Conservation (phyloP, 2,888 invertebrate species). For the Diarsia rubi region DNA sequence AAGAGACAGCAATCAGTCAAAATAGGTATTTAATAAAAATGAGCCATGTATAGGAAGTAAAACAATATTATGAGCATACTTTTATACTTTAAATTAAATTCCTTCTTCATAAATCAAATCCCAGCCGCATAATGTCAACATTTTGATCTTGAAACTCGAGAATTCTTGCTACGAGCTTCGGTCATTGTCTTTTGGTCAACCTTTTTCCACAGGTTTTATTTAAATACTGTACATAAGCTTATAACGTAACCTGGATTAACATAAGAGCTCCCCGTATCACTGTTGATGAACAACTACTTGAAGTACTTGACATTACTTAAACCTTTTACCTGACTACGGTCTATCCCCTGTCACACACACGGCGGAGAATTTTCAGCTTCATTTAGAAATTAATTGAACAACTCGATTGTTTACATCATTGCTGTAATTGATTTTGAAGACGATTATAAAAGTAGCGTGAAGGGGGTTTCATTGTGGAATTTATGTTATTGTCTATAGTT, state of each 20-base stretch:
- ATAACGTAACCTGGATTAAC: constrained; percentile 1
- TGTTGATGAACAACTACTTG: neutral
- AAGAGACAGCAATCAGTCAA: too few species aligned
- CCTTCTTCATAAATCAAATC: too few species aligned
- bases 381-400: constrained; percentile 19
- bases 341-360: constrained; percentile 38
- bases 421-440: constrained; percentile 18
- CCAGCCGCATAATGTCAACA: too few species aligned
- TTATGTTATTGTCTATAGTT: neutral
- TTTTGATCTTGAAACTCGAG: too few species aligned
- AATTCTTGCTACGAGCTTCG: too few species aligned
- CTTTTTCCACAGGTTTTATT: neutral
- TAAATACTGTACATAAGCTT: neutral
- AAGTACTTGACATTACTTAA: constrained; percentile 23
- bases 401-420: constrained; percentile 11
- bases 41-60: too few species aligned
- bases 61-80: too few species aligned
- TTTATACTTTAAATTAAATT: too few species aligned
- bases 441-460: too few species aligned
- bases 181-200: too few species aligned
- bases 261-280: neutral
- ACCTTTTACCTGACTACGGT: constrained; percentile 32
- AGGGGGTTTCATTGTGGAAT: neutral
- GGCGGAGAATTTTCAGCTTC: constrained; percentile 19
- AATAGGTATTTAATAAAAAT: too few species aligned